phyloP scores from a whole-genome alignment of 2,888 invertebrate species.

The Ormia ochracea region DNA sequence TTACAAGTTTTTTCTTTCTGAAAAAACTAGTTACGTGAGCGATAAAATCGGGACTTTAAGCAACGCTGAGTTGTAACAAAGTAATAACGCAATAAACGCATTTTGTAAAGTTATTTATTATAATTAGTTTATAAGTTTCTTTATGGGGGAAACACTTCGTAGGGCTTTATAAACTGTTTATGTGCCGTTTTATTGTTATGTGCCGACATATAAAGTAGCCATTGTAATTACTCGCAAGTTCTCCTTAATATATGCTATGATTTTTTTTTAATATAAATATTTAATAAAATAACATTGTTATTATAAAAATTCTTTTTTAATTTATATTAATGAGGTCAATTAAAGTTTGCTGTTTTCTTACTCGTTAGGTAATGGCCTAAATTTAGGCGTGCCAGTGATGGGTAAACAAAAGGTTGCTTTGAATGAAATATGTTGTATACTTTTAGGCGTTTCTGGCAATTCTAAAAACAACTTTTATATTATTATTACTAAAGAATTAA shows the following conservation, averaged over 20 bases:
- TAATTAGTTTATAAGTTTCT: not conserved
- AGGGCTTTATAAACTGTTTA: not conserved
- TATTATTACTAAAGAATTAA: conserved; percentile 3
- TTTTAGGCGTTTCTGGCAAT: conserved; percentile 23
- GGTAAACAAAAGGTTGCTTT: no score
- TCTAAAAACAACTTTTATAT: not conserved
- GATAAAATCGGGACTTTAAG: no score
- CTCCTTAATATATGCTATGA: conserved; percentile 25
- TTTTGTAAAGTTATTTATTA: not conserved
- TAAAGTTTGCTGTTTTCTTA: conserved; percentile 8
- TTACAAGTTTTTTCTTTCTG: no score
- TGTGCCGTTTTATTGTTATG: not conserved
- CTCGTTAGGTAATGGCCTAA: not conserved
- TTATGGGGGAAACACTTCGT: not conserved
- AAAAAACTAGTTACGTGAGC: no score
- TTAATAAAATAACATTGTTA: not conserved
- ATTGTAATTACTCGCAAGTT: not conserved
- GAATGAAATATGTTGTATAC: conserved; percentile 36
- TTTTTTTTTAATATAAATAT: not conserved
- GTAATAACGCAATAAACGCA: no score
- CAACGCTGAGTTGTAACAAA: no score
- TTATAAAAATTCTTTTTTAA: not conserved
- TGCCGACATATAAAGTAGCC: no score
- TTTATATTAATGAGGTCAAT: conserved; percentile 21
- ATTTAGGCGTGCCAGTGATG: conserved; percentile 7